Evolutionary conservation across 1,140 invertebrate genomes (phyloP), one percentile per base, ranked within the genome.

Genomic region (Steinernema feltiae): DNA sequence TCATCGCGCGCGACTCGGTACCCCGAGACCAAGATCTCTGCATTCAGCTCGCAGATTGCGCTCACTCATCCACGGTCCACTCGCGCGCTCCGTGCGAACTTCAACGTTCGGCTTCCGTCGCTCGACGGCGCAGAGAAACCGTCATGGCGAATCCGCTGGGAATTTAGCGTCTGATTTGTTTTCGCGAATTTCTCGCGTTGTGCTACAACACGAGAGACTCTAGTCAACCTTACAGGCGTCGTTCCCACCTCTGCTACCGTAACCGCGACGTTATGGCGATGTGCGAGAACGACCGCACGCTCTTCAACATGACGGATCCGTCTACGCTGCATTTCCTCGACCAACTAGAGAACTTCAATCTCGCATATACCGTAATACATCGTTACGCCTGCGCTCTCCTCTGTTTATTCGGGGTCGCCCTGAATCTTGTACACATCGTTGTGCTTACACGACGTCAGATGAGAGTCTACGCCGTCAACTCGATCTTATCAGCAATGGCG

Each of bases 361-460:
- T 78, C 30, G 63, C 69, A 3, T 89, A 89, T 78, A 77, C 81
- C 0, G 75, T 77, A 0, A 74, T 90, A 3, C 92, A 93, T 83
- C 90, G 91, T 0, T 91, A 91, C 84, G 82, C 91, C 30, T 90
- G 90, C 29, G 85, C 92, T 0, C 79, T 90, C 1, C 91, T 96
- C 1, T 95, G 94, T 85, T 86, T 92, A 21, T 92, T 95, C 80
- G 94, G 94, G 7, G 92, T 92, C 48, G 88, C 94, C 71, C 91
- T 93, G 1, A 96, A 96, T 84, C 88, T 92, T 18, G 87, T 95
- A 35, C 95, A 94, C 86, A 92, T 95, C 53, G 90, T 92, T 1
- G 93, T 95, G 0, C 86, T 96, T 32, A 94, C 93, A 0, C 89
- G 92, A 1, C 63, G 48, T 21, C 48, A 63, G 21, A 80, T 80